Percentiles rank a stretch among this genome's conserved stretches.
These are phyloP conservation scores for Microvelia longipes DNA, from an alignment of 1,140 invertebrate genomes.

Conservation along the genomic window DNA sequence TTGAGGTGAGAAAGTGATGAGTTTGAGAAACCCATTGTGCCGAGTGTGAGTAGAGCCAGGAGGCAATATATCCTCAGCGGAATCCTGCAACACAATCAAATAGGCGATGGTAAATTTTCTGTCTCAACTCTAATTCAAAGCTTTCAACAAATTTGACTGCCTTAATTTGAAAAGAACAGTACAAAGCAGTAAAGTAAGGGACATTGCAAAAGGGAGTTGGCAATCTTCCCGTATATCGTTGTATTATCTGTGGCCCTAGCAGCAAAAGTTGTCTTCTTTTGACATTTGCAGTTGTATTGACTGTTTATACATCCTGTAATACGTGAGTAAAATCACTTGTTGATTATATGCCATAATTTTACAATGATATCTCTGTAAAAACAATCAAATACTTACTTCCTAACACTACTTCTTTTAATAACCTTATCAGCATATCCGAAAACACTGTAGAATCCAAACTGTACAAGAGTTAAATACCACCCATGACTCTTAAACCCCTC, in stretches of 20 bases:
- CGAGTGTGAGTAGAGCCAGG: slow-evolving; percentile 71
- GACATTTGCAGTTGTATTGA: too few species aligned
- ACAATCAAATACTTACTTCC: slow-evolving; percentile 56
- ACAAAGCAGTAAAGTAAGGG: background rate
- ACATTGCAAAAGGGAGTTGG: background rate
- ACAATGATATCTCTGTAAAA: too few species aligned
- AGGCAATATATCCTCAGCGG: slow-evolving; percentile 65
- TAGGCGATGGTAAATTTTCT: background rate
- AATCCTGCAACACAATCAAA: slow-evolving; percentile 46
- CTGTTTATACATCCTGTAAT: too few species aligned
- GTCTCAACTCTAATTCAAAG: too few species aligned
- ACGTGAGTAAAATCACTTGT: background rate
- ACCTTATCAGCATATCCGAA: slow-evolving; percentile 64
- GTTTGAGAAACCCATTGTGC: slow-evolving; percentile 93
- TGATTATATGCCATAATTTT: too few species aligned
- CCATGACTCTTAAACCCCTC: slow-evolving; percentile 78
- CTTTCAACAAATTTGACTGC: background rate
- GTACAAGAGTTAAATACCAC: slow-evolving; percentile 82
- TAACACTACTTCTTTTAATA: slow-evolving; percentile 42
- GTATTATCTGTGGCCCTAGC: too few species aligned
- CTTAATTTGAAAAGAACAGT: background rate
- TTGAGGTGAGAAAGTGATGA: slow-evolving; percentile 88
- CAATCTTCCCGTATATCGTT: too few species aligned
- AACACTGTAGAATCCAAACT: slow-evolving; percentile 72
- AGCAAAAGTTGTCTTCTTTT: too few species aligned